Percentiles rank a stretch among this genome's conserved stretches.
These are phyloP conservation scores for Pogonomyrmex barbatus DNA, from an alignment of 1,140 invertebrate species.

Conservation along the genomic window DNA sequence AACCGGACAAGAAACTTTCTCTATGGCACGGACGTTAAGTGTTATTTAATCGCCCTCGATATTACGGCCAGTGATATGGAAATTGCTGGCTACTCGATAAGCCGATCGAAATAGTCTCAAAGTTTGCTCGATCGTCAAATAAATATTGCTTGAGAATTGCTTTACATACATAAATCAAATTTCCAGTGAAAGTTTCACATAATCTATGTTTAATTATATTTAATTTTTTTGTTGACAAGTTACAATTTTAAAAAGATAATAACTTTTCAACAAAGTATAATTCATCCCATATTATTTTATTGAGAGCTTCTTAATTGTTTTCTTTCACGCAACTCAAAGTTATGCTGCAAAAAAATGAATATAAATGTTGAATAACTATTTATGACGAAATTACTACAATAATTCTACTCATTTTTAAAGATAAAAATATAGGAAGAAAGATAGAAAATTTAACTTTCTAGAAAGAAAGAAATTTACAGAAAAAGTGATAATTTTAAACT, in stretches of 20 bases:
- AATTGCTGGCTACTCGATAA: background rate
- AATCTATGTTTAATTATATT: background rate
- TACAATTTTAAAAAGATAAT: conserved; percentile 6
- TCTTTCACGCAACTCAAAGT: conserved; percentile 15
- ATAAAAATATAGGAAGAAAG: background rate
- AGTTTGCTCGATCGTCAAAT: background rate
- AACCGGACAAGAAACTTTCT: conserved; percentile 31
- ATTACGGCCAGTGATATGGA: background rate
- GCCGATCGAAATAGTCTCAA: background rate
- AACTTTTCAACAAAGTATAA: background rate
- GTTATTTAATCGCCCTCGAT: conserved; percentile 14
- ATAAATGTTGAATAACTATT: background rate
- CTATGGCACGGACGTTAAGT: background rate
- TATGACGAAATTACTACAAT: background rate
- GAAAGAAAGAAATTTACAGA: background rate
- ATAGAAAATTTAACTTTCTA: background rate
- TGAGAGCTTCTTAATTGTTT: background rate
- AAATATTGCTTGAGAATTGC: background rate
- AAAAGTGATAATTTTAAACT: background rate
- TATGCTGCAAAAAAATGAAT: background rate
- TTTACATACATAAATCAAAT: conserved; percentile 1
- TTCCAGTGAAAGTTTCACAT: background rate
- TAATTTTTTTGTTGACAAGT: background rate
- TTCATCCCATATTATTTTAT: conserved; percentile 28
- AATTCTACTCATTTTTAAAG: background rate